phyloP scores from a whole-genome alignment of 2,113 vertebrate genomes.

The Phainopepla nitens region DNA sequence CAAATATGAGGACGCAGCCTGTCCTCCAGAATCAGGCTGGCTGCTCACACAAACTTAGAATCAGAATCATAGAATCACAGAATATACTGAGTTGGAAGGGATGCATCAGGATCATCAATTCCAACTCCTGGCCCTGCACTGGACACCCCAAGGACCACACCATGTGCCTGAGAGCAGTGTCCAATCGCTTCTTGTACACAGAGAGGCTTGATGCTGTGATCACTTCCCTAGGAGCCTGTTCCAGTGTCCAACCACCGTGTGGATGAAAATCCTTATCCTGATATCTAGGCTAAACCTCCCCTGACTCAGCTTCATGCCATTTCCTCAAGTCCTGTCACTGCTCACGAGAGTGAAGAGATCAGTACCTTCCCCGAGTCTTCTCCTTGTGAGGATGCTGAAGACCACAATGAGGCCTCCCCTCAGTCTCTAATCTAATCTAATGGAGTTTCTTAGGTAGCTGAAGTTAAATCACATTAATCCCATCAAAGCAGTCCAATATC shows the following conservation, averaged over 20 bases:
- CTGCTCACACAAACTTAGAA: not conserved
- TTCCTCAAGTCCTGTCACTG: not conserved
- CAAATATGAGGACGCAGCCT: not conserved
- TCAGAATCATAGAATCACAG: not conserved
- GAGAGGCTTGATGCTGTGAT: not conserved
- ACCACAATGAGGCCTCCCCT: not conserved
- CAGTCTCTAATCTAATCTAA: not conserved
- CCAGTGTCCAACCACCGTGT: not conserved
- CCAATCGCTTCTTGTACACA: not conserved
- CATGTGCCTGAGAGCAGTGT: not conserved
- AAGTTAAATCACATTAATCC: not conserved
- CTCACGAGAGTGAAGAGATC: accelerated
- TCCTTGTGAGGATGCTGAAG: not conserved
- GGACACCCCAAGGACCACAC: not conserved
- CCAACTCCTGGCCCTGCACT: not conserved
- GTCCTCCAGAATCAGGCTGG: not conserved
- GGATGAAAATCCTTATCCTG: not conserved
- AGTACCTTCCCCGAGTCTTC: not conserved
- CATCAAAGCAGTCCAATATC: not conserved
- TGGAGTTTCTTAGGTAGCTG: not conserved
- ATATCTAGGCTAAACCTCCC: not conserved
- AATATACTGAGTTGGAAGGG: not conserved
- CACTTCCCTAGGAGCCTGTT: not conserved
- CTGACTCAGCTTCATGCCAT: not conserved
- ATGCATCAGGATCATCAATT: not conserved